A percentile compares a stretch with the other conserved stretches of the same genome.
Evolutionary conservation across 2,888 invertebrate species (phyloP).

Genomic region (Carterocephalus palaemon): DNA sequence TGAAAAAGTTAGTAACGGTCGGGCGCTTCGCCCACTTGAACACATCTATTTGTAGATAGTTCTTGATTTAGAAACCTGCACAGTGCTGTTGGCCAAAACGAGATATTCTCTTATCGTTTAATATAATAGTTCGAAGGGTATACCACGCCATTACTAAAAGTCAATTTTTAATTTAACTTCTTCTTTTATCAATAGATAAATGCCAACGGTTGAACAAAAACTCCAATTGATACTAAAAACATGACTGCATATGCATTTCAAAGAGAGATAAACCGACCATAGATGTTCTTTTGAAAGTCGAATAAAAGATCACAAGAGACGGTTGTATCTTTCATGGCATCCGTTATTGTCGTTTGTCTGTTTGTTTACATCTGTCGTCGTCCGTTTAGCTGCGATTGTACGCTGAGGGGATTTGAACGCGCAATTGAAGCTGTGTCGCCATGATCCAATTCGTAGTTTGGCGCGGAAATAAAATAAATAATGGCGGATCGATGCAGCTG

Average conservation of each 20-base stretch:
- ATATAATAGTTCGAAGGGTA: constrained; percentile 9
- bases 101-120: constrained; percentile 12
- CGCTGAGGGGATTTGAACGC: constrained; percentile 69
- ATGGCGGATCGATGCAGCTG: constrained; percentile 72
- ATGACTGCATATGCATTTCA: constrained; percentile 10
- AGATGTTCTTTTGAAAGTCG: constrained; percentile 24
- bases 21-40: constrained; percentile 35
- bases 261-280: constrained; percentile 19
- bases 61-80: constrained; percentile 34
- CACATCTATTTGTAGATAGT: constrained; percentile 34
- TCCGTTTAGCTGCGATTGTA: constrained; percentile 66
- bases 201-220: constrained; percentile 1
- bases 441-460: constrained; percentile 73
- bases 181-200: constrained; percentile 1
- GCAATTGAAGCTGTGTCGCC: constrained; percentile 75
- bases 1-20: constrained; percentile 45
- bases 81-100: constrained; percentile 14
- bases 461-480: constrained; percentile 77
- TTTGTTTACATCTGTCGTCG: constrained; percentile 75
- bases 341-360: constrained; percentile 45
- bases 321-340: constrained; percentile 20
- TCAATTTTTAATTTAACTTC: constrained; percentile 1
- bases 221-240: constrained; percentile 17
- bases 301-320: constrained; percentile 24
- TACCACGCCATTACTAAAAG: constrained; percentile 8